Percentiles rank a stretch among this genome's conserved stretches.
Evolutionary conservation across 2,797 vertebrate genomes (phyloP).

Genomic region (Myotis vivesi): DNA sequence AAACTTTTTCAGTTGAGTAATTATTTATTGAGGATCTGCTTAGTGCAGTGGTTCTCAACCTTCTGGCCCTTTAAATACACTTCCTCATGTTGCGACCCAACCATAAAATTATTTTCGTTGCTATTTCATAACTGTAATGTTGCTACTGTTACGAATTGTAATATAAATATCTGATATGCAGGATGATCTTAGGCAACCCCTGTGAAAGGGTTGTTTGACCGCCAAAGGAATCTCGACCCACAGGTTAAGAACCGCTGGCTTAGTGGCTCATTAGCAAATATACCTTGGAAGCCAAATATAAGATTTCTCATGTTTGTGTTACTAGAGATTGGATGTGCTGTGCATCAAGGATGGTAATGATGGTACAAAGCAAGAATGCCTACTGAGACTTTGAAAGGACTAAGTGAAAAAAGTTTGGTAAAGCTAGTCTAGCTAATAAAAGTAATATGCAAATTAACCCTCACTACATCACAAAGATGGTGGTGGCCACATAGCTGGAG

Average conservation of each 20-base stretch:
- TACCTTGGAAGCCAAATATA: background rate
- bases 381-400: background rate
- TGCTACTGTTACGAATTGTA: too few species aligned
- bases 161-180: too few species aligned
- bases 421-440: background rate
- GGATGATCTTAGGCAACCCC: too few species aligned
- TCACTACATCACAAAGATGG: too few species aligned
- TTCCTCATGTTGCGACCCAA: too few species aligned
- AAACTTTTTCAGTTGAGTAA: slow-evolving; percentile 47
- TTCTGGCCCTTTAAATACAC: too few species aligned
- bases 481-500: too few species aligned
- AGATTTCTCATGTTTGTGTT: background rate
- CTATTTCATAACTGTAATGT: too few species aligned
- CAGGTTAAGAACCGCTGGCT: background rate
- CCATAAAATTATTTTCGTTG: too few species aligned
- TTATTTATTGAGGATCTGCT: slow-evolving; percentile 39
- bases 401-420: background rate
- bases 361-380: background rate
- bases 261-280: background rate
- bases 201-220: too few species aligned
- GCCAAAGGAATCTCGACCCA: too few species aligned
- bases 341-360: background rate
- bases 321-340: background rate
- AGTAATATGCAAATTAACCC: too few species aligned
- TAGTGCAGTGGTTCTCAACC: background rate